Base-by-base conservation (phyloP, 2,888 invertebrate genomes). In the Tryphoninae sp. region DNA sequence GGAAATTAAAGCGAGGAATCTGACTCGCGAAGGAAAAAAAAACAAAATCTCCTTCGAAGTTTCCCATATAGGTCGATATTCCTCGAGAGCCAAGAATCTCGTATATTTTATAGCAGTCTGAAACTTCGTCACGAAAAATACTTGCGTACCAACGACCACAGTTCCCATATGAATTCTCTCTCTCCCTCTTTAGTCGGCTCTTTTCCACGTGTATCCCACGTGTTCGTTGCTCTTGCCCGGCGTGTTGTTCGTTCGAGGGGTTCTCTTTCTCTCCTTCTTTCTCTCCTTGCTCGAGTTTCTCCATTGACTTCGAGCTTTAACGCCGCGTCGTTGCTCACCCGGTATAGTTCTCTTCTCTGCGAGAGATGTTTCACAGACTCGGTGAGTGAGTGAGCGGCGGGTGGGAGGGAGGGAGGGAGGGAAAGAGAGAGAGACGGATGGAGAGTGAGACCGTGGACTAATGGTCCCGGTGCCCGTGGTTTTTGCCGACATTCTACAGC, bases 401-500 rank as follows among this genome's bases (percentile, higher is more conserved):
- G 33, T 33, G 6, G 33, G 33, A 7, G 33, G 33, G 6, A 33
- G 33, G 33, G 45, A 13, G 45, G 2, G 45, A 13, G 45, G 2
- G 55, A 69, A 40, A 19, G 42, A 65, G 45, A 69, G 49, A 45
- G 23, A 68, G 64, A 49, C 11, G 59, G 51, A 58, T 75, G 68
- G 72, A 65, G 81, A 78, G 76, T 68, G 82, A 82, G 83, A 86
- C 87, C 86, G 90, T 90, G 89, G 91, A 91, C 91, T 91, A 91
- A 91, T 91, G 91, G 91, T 91, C 89, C 87, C 83, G 80, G 89
- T 87, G 91, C 84, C 90, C 89, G 90, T 85, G 90, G 90, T 92
- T 92, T 92, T 92, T 92, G 91, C 88, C 88, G 89, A 86, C 92
- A 92, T 92, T 92, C 92, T 92, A 91, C 92, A 91, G 89, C 91